Conservation (phyloP, 2,888 invertebrate species). For the Patella depressa region DNA sequence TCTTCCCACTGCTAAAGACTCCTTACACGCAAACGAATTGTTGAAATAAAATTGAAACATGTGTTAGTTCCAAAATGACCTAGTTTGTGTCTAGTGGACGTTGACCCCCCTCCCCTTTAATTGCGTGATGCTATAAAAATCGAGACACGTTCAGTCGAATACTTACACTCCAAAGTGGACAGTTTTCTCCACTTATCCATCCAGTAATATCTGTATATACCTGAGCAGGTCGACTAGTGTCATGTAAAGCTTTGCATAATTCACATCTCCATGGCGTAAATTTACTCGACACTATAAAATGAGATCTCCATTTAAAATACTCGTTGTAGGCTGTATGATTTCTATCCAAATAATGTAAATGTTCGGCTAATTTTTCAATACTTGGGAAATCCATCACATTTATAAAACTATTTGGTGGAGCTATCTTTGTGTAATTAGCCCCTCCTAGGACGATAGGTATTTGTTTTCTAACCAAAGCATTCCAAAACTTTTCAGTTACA, state of each 20-base stretch:
- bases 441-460: slow-evolving; percentile 18
- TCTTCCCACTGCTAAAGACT: no score
- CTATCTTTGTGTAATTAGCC: slow-evolving; percentile 15
- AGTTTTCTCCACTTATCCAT: neutral
- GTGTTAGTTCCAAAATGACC: no score
- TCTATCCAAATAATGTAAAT: slow-evolving; percentile 13
- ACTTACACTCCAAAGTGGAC: no score
- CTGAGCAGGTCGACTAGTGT: neutral
- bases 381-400: slow-evolving; percentile 17
- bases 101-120: no score
- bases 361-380: slow-evolving; percentile 5
- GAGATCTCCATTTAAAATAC: slow-evolving; percentile 20
- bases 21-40: no score
- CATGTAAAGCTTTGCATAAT: slow-evolving; percentile 12
- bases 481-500: slow-evolving; percentile 20
- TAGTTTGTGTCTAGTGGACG: no score
- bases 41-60: no score
- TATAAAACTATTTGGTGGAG: slow-evolving; percentile 18
- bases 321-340: slow-evolving; percentile 20
- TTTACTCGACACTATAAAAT: neutral
- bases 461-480: neutral
- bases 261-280: neutral
- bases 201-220: slow-evolving; percentile 18
- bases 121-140: no score
- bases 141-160: no score